Percentiles rank a stretch among this genome's conserved stretches.
These are phyloP conservation scores for Drosophila bocqueti DNA, from an alignment of 1,140 invertebrate genomes.

Conservation along the genomic window DNA sequence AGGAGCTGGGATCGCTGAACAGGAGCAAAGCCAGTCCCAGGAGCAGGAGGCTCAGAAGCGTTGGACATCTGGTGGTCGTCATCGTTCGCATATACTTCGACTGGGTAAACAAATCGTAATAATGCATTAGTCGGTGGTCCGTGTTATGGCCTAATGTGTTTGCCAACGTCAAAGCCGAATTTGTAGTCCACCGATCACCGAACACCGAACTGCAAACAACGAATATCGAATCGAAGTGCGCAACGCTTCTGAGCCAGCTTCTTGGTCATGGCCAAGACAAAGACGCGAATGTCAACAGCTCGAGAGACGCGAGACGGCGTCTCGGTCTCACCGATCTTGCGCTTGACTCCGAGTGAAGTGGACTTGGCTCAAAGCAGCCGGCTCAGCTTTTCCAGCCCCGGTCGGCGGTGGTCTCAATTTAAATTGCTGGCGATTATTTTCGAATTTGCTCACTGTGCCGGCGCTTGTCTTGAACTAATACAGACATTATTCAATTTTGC, in stretches of 20 bases:
- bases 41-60: slow-evolving; percentile 40
- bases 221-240: slow-evolving; percentile 55
- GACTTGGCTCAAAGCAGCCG: slow-evolving; percentile 17
- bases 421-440: slow-evolving; percentile 72
- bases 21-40: slow-evolving; percentile 45
- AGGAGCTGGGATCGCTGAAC: slow-evolving; percentile 46
- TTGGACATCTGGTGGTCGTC: slow-evolving; percentile 51
- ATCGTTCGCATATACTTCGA: slow-evolving; percentile 46
- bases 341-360: slow-evolving; percentile 27
- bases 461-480: slow-evolving; percentile 52
- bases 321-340: slow-evolving; percentile 27
- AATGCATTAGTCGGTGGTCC: slow-evolving; percentile 67
- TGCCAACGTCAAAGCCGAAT: slow-evolving; percentile 46
- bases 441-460: slow-evolving; percentile 56
- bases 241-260: slow-evolving; percentile 67
- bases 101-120: slow-evolving; percentile 64
- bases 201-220: slow-evolving; percentile 15
- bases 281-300: slow-evolving; percentile 78
- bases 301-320: slow-evolving; percentile 7
- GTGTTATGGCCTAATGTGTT: slow-evolving; percentile 53
- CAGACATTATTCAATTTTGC: slow-evolving; percentile 71
- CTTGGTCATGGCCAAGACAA: slow-evolving; percentile 77
- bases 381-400: slow-evolving; percentile 44
- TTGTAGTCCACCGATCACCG: slow-evolving; percentile 12
- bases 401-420: slow-evolving; percentile 54